Percentiles rank a stretch among this genome's conserved stretches.
These are phyloP conservation scores for Mus spicilegus DNA, from an alignment of 2,113 vertebrate species.

Conservation along the genomic window DNA sequence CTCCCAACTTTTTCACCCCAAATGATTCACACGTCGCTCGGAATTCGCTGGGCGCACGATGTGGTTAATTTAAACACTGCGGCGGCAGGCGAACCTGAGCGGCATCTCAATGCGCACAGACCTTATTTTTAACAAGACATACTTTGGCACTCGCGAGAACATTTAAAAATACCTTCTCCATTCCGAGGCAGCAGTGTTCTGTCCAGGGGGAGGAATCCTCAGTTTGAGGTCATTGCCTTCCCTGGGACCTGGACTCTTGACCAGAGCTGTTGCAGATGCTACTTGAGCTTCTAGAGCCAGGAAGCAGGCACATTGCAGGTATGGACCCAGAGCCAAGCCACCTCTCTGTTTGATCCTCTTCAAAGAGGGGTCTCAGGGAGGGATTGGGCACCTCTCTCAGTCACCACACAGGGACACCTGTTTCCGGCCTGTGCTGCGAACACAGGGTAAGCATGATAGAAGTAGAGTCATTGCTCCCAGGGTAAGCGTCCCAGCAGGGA, in stretches of 20 bases:
- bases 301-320: neutral
- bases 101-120: slow-evolving; percentile 79
- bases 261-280: neutral
- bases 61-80: slow-evolving; percentile 78
- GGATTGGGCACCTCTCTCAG: neutral
- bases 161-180: slow-evolving; percentile 81
- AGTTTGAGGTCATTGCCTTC: slow-evolving; percentile 35
- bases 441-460: neutral
- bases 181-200: slow-evolving; percentile 54
- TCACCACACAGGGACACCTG: neutral
- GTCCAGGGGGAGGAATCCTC: slow-evolving; percentile 55
- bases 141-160: slow-evolving; percentile 76
- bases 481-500: neutral
- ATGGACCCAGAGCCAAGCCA: neutral
- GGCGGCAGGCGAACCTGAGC: slow-evolving; percentile 59
- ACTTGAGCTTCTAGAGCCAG: neutral
- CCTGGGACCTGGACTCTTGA: neutral
- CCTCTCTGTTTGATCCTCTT: neutral
- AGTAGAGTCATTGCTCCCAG: neutral
- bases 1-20: slow-evolving; percentile 57
- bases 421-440: too few species aligned
- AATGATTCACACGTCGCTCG: slow-evolving; percentile 57
- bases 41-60: slow-evolving; percentile 40
- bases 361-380: neutral
- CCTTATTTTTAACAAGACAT: slow-evolving; percentile 83